phyloP scores from a whole-genome alignment of 2,888 invertebrate species.

The Anodontia alba region DNA sequence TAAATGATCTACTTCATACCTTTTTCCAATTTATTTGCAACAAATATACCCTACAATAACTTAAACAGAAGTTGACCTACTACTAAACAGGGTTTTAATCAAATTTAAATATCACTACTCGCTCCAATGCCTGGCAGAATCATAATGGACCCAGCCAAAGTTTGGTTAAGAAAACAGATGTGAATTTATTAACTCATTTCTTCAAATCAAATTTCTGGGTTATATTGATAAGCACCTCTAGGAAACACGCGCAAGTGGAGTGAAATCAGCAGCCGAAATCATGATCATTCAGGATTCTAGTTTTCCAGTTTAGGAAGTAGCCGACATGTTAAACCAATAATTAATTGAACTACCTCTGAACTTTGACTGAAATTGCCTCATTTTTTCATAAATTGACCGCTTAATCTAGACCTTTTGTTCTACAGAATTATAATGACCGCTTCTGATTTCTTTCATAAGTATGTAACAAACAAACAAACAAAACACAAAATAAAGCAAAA shows the following conservation, averaged over 20 bases:
- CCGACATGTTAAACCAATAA: background rate
- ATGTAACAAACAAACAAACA: no score
- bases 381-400: conserved; percentile 14
- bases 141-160: background rate
- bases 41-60: no score
- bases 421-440: background rate
- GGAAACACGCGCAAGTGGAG: background rate
- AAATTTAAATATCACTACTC: background rate
- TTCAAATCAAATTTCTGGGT: conserved; percentile 10
- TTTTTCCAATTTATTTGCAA: no score
- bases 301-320: background rate
- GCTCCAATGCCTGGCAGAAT: background rate
- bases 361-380: background rate
- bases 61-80: no score
- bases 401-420: background rate
- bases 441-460: no score
- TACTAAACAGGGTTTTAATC: background rate
- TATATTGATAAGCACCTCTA: conserved; percentile 8
- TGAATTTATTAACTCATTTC: conserved; percentile 15
- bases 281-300: background rate
- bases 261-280: background rate
- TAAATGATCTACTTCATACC: no score
- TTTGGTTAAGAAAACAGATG: conserved; percentile 16
- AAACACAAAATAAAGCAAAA: no score
- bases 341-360: background rate